Base-by-base conservation (phyloP, 2,888 invertebrate genomes). In the Neoitamus cyanurus region DNA sequence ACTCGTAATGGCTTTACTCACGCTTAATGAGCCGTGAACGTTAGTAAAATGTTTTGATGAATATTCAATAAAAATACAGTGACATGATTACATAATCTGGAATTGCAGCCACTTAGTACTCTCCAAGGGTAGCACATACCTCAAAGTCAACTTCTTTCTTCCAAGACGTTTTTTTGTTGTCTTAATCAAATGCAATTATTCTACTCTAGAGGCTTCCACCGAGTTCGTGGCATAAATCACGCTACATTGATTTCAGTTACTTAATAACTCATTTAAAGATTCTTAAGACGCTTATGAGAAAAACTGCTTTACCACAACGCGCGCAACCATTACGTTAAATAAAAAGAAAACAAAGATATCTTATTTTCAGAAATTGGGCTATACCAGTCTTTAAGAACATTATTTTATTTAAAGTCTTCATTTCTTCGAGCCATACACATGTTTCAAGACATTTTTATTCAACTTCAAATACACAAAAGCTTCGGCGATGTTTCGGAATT, bases 1-100 rank as follows among this genome's bases (percentile, higher is more conserved):
- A 11, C 3, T 78, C 25, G 75, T 78, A 78, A 78, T 78, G 48
- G 58, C n/a, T 15, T 31, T 48, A 78, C 48, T 78, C 78, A 58
- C 34, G 78, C 78, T 15, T 78, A 78, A 78, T 78, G 78, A 78
- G 58, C 78, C 31, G 78, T 78, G 58, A 78, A 78, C 58, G 31
- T 78, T 78, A 78, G 78, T 78, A 78, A 78, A 78, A 48, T 78
- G 78, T 58, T 78, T 77, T 58, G n/a, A 78, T 78, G 58, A 78
- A 58, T 78, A 78, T 78, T 78, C 48, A 78, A 31, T 48, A 78
- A 46, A 78, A 78, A 78, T 31, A 30, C 31, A 78, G 78, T 58
- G 34, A 30, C n/a, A 78, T 15, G 48, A 48, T 48, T 48, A 11
- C 34, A 78, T 78, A 48, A 42, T 48, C 30, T 28, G 34, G 13